These are phyloP conservation scores for Neosilurus mollespiculum DNA, from an alignment of 2,797 vertebrate genomes.

Conservation along the genomic window DNA sequence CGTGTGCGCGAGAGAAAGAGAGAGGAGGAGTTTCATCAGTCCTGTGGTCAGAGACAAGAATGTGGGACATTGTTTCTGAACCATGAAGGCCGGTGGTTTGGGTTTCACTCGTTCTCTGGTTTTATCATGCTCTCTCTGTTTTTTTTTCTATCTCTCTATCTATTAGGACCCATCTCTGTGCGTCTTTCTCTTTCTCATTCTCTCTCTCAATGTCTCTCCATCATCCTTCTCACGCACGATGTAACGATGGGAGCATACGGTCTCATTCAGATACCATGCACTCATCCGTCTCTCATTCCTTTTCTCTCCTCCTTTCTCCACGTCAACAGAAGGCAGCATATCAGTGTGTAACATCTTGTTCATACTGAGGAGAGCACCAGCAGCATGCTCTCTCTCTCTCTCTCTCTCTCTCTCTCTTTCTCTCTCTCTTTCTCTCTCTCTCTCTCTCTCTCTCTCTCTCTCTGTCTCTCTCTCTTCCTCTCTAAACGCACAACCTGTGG, in stretches of 20 bases:
- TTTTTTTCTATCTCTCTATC: neutral
- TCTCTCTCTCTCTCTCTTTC: neutral
- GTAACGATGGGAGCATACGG: neutral
- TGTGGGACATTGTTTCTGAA: slow-evolving; percentile 70
- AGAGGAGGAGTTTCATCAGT: slow-evolving; percentile 45
- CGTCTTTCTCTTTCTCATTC: neutral
- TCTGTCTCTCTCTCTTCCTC: neutral
- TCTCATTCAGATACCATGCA: slow-evolving; percentile 2
- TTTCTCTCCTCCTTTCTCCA: neutral
- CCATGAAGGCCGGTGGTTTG: slow-evolving; percentile 63
- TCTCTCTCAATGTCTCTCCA: neutral
- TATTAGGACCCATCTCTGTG: neutral
- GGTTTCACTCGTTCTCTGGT: slow-evolving; percentile 61
- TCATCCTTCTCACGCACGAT: slow-evolving; percentile 1
- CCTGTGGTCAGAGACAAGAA: slow-evolving; percentile 67
- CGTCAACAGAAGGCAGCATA: neutral
- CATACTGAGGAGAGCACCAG: neutral
- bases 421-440: neutral
- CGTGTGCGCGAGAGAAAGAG: neutral
- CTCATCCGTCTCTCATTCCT: neutral
- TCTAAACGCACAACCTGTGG: neutral
- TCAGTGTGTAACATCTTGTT: neutral
- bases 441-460: too few species aligned
- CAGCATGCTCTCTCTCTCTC: neutral
- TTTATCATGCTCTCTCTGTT: slow-evolving; percentile 51